Percentiles rank a stretch among this genome's conserved stretches.
Conservation (phyloP, 2,888 invertebrate species). For the Rotaria socialis region DNA sequence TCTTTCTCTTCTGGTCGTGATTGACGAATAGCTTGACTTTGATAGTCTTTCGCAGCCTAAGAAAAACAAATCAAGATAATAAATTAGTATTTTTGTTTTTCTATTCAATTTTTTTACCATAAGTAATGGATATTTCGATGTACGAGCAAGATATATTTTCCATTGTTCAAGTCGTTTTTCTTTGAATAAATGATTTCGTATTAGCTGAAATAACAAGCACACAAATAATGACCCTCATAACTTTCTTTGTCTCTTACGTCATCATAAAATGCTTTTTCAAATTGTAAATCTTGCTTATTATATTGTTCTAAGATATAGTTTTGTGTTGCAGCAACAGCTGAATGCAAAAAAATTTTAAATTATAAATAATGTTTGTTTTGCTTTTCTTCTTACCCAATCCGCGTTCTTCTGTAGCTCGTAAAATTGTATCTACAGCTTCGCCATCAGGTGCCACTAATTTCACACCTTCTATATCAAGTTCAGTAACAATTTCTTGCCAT, state of each 20-base stretch:
- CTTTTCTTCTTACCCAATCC: slow-evolving; percentile 34
- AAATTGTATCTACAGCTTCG: slow-evolving; percentile 57
- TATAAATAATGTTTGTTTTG: background rate
- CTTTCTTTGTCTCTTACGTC: slow-evolving; percentile 36
- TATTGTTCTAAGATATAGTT: slow-evolving; percentile 38
- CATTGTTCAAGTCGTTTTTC: slow-evolving; percentile 44
- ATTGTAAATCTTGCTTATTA: slow-evolving; percentile 42
- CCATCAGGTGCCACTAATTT: slow-evolving; percentile 58
- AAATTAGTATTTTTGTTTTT: background rate
- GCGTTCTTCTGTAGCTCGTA: slow-evolving; percentile 54
- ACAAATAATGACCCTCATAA: background rate
- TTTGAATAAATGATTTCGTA: slow-evolving; percentile 42
- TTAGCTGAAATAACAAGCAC: slow-evolving; percentile 21
- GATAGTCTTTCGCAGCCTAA: slow-evolving; percentile 40
- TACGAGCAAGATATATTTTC: slow-evolving; percentile 42
- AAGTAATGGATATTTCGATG: slow-evolving; percentile 42
- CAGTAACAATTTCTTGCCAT: slow-evolving; percentile 57
- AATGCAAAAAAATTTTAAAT: background rate
- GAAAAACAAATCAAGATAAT: background rate
- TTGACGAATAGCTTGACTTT: slow-evolving; percentile 43
- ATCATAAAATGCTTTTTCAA: slow-evolving; percentile 44
- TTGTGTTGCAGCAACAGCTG: slow-evolving; percentile 38
- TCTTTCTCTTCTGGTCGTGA: slow-evolving; percentile 44
- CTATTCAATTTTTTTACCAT: background rate
- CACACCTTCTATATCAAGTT: slow-evolving; percentile 55